A percentile compares a stretch with the other conserved stretches of the same genome.
Evolutionary conservation across 2,113 vertebrate species (phyloP).

Genomic region (Ceyx cyanopectus): DNA sequence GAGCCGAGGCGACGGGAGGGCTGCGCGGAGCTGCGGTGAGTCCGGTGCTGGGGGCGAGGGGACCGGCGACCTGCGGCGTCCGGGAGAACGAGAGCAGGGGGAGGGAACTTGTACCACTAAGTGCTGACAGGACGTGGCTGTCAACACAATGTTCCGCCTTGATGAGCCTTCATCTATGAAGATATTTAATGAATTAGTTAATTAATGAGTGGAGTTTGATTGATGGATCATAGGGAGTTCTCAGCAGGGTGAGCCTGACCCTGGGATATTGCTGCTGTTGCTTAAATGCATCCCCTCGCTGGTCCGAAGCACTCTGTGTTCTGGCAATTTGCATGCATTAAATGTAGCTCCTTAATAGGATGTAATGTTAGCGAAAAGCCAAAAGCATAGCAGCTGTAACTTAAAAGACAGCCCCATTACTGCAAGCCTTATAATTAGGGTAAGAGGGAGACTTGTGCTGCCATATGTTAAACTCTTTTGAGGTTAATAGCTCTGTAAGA

Average conservation of each 20-base stretch:
- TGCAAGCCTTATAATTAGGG: conserved; percentile 82
- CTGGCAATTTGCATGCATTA: conserved; percentile 80
- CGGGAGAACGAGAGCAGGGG: background rate
- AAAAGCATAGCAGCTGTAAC: conserved; percentile 80
- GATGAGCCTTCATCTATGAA: conserved; percentile 74
- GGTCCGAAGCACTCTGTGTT: conserved; percentile 59
- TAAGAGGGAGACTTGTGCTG: conserved; percentile 78
- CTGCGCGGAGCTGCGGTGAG: rapidly evolving
- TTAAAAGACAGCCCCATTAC: conserved; percentile 84
- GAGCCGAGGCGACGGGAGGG: rapidly evolving
- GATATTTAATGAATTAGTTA: conserved; percentile 80
- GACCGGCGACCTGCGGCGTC: background rate
- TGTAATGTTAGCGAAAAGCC: conserved; percentile 79
- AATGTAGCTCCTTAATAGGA: conserved; percentile 81
- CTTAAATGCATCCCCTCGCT: conserved; percentile 58
- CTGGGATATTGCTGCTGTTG: conserved; percentile 54
- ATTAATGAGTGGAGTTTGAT: conserved; percentile 78
- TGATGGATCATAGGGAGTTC: conserved; percentile 72
- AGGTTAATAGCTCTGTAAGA: conserved; percentile 84
- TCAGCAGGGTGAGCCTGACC: conserved; percentile 78
- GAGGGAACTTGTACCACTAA: background rate
- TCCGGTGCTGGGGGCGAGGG: background rate
- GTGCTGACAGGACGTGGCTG: conserved; percentile 67
- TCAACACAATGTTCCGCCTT: conserved; percentile 74
- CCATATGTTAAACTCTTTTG: conserved; percentile 83